Evolutionary conservation across 1,140 invertebrate species (phyloP), one percentile per base, ranked within the genome.

Genomic region (Rhagoletis zephyria): DNA sequence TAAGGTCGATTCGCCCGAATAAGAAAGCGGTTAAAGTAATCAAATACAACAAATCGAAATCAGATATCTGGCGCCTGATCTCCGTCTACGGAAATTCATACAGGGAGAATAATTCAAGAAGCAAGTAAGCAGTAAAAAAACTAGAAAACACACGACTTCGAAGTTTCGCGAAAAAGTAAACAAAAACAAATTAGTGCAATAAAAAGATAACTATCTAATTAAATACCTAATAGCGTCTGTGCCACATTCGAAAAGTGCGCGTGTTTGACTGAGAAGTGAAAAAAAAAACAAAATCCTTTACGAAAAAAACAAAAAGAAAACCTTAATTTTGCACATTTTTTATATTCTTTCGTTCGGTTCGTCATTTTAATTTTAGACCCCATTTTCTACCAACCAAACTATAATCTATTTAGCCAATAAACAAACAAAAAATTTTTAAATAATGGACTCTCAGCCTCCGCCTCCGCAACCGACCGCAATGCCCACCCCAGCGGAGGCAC

Each of bases 1-100:
- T 87, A 92, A 93, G 89, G 91, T 93, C 86, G 91, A 93, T 89
- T 91, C 90, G 64, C 92, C 91, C 63, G 92, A 93, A 89, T 92
- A 93, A 89, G 65, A 85, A 85, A 85, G 9, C 40, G 2, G 16
- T 40, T 45, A 61, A 30, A 61, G 74, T 30, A 81, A 59, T 16
- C 16, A 81, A 30, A 81, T 14, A 56, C 51, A 56, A 56, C 30
- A 56, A 56, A 56, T 56, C 6, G n/a, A 51, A 81, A 51, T 14
- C n/a, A 10, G 6, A 16, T n/a, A 10, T 48, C 45, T 12, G 48
- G 70, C 45, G 6, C 5, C 74, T 81, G 74, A 81, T 81, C 74
- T 81, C 74, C 74, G n/a, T 14, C 74, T 48, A 81, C 45, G 16
- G 19, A 12, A 19, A 30, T 56, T 56, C 56, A 56, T 81, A 42